A percentile compares a stretch with the other conserved stretches of the same genome.
Conservation (phyloP, 1,140 invertebrate genomes). For the Centruroides vittatus region DNA sequence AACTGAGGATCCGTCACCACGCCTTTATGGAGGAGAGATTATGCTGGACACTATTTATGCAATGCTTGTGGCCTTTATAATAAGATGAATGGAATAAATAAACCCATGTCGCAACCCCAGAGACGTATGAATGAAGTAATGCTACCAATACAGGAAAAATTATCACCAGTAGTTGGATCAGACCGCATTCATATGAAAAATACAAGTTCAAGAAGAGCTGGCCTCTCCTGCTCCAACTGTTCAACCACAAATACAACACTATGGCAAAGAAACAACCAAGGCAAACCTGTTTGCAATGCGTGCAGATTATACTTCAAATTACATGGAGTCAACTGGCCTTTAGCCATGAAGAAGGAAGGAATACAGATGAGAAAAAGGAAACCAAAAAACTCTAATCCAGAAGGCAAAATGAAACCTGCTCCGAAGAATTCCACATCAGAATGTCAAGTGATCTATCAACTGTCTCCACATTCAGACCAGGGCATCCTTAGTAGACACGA, state of each 20-base stretch:
- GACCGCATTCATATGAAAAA: too few relatives aligned
- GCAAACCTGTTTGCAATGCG: slow-evolving; percentile 94
- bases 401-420: background rate
- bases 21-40: slow-evolving; percentile 74
- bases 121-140: slow-evolving; percentile 5
- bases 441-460: too few relatives aligned
- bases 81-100: slow-evolving; percentile 80
- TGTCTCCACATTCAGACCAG: background rate
- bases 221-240: slow-evolving; percentile 90
- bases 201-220: slow-evolving; percentile 66
- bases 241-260: slow-evolving; percentile 86
- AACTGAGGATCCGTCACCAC: slow-evolving; percentile 75
- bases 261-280: slow-evolving; percentile 91
- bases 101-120: slow-evolving; percentile 19
- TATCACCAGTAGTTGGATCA: too few relatives aligned
- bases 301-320: slow-evolving; percentile 96
- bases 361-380: slow-evolving; percentile 94
- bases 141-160: too few relatives aligned
- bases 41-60: slow-evolving; percentile 94
- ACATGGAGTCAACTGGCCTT: slow-evolving; percentile 60
- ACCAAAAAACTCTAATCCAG: slow-evolving; percentile 68
- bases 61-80: slow-evolving; percentile 97
- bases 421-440: too few relatives aligned
- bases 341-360: slow-evolving; percentile 94
- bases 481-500: background rate